Base-by-base conservation (phyloP, 2,888 invertebrate genomes). In the Mactromeris polynyma region DNA sequence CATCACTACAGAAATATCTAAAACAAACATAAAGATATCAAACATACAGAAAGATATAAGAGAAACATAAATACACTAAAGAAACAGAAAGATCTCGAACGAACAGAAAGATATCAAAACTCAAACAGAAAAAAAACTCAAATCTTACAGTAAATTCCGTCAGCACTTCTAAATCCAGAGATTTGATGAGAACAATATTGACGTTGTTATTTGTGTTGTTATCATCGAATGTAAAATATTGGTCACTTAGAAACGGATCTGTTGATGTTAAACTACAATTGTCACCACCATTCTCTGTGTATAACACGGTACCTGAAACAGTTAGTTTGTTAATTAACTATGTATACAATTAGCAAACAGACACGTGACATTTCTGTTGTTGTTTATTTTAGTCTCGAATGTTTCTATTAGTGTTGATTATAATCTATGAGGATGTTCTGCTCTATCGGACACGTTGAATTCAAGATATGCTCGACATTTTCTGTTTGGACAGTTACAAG, bases 121-220 rank as follows among this genome's bases (percentile, higher is more conserved):
- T 31, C 17, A 64, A 26, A 38, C 36, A 38, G 2, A 38, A 3
- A 36, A 36, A 2, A 33, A 36, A 26, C n/a, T 79, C 1, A n/a
- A n/a, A n/a, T 36, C 21, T 81, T 81, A 81, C 81, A 17, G 58
- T 38, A 11, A 51, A 54, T 17, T 54, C 26, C 4, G 26, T 78
- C 1, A 81, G 51, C 14, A 86, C 86, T 86, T 86, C 86, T 36
- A 86, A 38, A 81, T 86, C 86, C 14, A 86, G 73, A 21, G 80
- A 42, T 81, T 81, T 86, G 11, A 14, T 33, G 26, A 81, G 40
- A 4, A 81, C 38, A 14, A 86, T 46, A 36, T n/a, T 38, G n/a
- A 36, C 64, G 26, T 40, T 0, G 6, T 82, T 36, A 38, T 83
- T 33, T 0, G 64, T 38, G 17, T 17, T 64, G 40, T 82, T 21